These are phyloP conservation scores for Sakesphorus luctuosus DNA, from an alignment of 2,113 vertebrate species.

Conservation along the genomic window DNA sequence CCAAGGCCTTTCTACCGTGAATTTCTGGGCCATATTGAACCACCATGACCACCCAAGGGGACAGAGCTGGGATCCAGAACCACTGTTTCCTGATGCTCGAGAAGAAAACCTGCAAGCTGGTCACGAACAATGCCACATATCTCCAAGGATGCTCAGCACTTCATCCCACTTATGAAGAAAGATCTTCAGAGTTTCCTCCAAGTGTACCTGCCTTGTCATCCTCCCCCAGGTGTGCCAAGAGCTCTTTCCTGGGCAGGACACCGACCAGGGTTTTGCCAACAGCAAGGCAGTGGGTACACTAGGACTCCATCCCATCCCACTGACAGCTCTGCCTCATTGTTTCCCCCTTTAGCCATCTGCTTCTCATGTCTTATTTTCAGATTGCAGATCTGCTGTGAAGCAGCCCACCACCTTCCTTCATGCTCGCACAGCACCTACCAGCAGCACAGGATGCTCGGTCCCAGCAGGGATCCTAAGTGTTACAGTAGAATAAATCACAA, in stretches of 20 bases:
- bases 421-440: constrained; percentile 21
- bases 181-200: background rate
- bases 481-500: background rate
- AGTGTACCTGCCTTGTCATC: background rate
- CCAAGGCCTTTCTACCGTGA: background rate
- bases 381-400: constrained; percentile 19
- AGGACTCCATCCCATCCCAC: background rate
- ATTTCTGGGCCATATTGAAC: background rate
- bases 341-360: constrained; percentile 49
- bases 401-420: constrained; percentile 10
- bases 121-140: background rate
- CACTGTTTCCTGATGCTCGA: background rate
- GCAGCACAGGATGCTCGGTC: background rate
- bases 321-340: constrained; percentile 60
- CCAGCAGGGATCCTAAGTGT: background rate
- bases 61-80: background rate
- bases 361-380: constrained; percentile 23
- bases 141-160: background rate
- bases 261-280: background rate
- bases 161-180: background rate
- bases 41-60: background rate
- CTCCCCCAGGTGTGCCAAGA: background rate
- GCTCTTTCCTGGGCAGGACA: background rate
- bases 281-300: background rate
- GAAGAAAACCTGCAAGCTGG: background rate